Evolutionary conservation across 2,888 invertebrate genomes (phyloP), one percentile per base, ranked within the genome.

Genomic region (Zele albiditarsus): DNA sequence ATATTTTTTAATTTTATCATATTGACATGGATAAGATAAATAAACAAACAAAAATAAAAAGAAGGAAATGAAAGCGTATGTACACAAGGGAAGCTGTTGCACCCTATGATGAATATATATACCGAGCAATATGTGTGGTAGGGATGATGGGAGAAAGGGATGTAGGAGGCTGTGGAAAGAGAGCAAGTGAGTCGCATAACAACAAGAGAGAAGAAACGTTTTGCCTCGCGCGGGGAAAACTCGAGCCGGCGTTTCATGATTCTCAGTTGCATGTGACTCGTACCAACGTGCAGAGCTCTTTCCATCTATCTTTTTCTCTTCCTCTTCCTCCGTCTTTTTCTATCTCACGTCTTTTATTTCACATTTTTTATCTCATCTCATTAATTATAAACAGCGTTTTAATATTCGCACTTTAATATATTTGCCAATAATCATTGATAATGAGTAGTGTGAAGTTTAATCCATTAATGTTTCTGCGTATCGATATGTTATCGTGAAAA

Each of bases 201-300:
- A 14, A 14, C 49, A 63, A 33, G 65, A 65, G 38, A 65, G 73
- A 70, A 76, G 38, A 76, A 75, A 72, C n/a, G 20, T 53, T 20
- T 53, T 53, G 53, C 20, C 20, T 53, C 20, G 77, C 46, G 53
- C 63, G 33, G 46, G 42, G 42, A 53, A 68, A 49, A 53, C n/a
- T 53, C n/a, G 23, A n/a, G 20, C 53, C 53, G 53, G 53, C 53
- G 38, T 28, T 38, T 60, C 72, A 62, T 77, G 77, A 79, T 77
- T 80, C 81, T 83, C 86, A 87, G 87, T 87, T 85, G 86, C 85
- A 84, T 84, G 84, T 82, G 80, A 83, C 82, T 80, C 85, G 84
- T 83, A 84, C 81, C 80, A 79, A 77, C 77, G 80, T 78, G 63
- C 80, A 78, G 76, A 73, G 46, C 20, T 53, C 27, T 38, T 14